Base-by-base conservation (phyloP, 2,888 invertebrate species). In the Caenorhabditis uteleia region DNA sequence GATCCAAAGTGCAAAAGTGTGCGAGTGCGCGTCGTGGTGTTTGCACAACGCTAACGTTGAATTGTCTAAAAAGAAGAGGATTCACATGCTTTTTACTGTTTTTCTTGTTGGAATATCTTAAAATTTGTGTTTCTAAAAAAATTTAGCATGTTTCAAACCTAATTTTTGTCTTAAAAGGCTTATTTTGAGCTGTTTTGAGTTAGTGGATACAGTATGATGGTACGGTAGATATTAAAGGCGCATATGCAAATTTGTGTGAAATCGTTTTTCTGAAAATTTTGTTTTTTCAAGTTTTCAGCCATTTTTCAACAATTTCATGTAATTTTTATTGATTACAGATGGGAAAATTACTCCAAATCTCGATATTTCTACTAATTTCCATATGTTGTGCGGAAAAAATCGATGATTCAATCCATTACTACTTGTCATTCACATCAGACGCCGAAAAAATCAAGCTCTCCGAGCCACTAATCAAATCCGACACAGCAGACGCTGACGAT, bases 331-430 rank as follows among this genome's bases (percentile, higher is more conserved):
- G 6, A 20, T 36, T 36, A 20, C 36, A 40, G 25, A 40, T 40
- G 40, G 14, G 40, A 4, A 21, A 23, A 40, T 40, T 40, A 23
- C 8, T 23, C 25, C 10, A 20, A 18, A 20, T 18, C 6, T 20
- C 20, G 20, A n/a, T n/a, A n/a, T n/a, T n/a, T n/a, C n/a, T n/a
- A n/a, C n/a, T n/a, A n/a, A n/a, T n/a, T n/a, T n/a, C n/a, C n/a
- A n/a, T n/a, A n/a, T n/a, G n/a, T n/a, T n/a, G n/a, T 3, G 18
- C n/a, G 2, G 42, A 12, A 12, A 43, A 43, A 25, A 58, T 68
- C 10, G 70, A 70, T 46, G 70, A 70, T 31, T 64, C 67, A 14
- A 59, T 70, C 40, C 68, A 68, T 47, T 67, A 61, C 33, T 54
- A 40, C 25, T 25, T 70, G 18, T 49, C 48, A n/a, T 70, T 68